Base-by-base conservation (phyloP, 2,113 vertebrate species). In the Muntiacus muntjak region DNA sequence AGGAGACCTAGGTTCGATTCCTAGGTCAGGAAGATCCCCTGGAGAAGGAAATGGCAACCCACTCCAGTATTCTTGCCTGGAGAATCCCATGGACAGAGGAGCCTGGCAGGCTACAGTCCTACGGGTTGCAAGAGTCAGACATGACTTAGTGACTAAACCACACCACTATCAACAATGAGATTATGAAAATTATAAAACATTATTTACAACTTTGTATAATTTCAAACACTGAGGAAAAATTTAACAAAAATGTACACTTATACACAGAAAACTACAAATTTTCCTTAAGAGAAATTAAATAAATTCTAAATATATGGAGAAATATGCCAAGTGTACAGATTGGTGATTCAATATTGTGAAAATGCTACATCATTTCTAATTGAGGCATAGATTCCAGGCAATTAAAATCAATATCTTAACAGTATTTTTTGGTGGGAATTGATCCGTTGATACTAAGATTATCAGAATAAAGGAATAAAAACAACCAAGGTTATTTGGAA, bases 251-350 rank as follows among this genome's bases (percentile, higher is more conserved):
- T 21, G 1, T 47, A 40, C 64, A 81, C 21, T 55, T 82, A 47
- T 54, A 28, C 11, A 28, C 9, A 86, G 43, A 57, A 96, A 82
- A 58, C 10, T 64, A 52, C 26, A 94, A 76, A 84, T 71, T 7
- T 64, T 85, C n/a, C 52, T 33, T 83, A 86, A 94, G n/a, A 92
- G 64, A 97, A 90, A 90, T 79, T 58, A 86, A 76, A 33, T 28
- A 87, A 67, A 91, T 87, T 8, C 30, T 26, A 82, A 81, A 33
- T 81, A 92, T 47, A 17, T 88, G 36, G 19, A 85, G 23, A 92
- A 92, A 67, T 43, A 17, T 16, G 16, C 19, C 33, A 23, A 54
- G 12, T 60, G 84, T 85, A 54, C 40, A 54, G 47, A 57, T 7
- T 30, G 21, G 45, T 43, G 60, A 81, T 60, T 58, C 47, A 54